Conservation (phyloP, 2,888 invertebrate genomes). For the Tiliacea aurago region DNA sequence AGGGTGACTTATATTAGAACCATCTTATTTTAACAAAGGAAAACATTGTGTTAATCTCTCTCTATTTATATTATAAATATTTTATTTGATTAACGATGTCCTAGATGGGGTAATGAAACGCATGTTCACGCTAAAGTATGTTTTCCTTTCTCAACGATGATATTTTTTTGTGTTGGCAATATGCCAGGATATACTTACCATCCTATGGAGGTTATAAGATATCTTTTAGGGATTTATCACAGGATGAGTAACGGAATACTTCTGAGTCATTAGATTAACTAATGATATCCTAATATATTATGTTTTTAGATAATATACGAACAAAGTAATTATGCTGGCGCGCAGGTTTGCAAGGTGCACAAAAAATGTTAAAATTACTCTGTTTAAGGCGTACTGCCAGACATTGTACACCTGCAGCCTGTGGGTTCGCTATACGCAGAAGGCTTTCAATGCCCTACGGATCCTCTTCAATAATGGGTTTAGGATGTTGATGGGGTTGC, state of each 20-base stretch:
- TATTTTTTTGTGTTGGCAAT: constrained; percentile 32
- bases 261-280: constrained; percentile 34
- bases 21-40: not conserved
- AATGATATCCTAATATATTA: constrained; percentile 9
- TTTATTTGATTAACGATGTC: constrained; percentile 40
- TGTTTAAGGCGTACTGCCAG: too few relatives aligned
- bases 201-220: constrained; percentile 22
- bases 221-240: constrained; percentile 15
- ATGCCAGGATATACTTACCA: constrained; percentile 12
- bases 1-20: too few relatives aligned
- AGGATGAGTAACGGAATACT: constrained; percentile 7
- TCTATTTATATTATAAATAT: constrained; percentile 1
- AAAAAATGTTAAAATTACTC: too few relatives aligned
- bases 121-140: constrained; percentile 32
- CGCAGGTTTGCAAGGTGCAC: too few relatives aligned
- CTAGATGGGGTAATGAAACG: constrained; percentile 23
- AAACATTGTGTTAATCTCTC: not conserved
- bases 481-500: too few relatives aligned
- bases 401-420: too few relatives aligned
- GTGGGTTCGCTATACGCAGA: too few relatives aligned
- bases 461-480: too few relatives aligned
- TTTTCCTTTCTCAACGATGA: constrained; percentile 6
- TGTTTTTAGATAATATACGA: not conserved
- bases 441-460: too few relatives aligned
- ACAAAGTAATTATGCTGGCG: too few relatives aligned